phyloP scores from a whole-genome alignment of 2,113 vertebrate genomes.

The Oriolus oriolus region DNA sequence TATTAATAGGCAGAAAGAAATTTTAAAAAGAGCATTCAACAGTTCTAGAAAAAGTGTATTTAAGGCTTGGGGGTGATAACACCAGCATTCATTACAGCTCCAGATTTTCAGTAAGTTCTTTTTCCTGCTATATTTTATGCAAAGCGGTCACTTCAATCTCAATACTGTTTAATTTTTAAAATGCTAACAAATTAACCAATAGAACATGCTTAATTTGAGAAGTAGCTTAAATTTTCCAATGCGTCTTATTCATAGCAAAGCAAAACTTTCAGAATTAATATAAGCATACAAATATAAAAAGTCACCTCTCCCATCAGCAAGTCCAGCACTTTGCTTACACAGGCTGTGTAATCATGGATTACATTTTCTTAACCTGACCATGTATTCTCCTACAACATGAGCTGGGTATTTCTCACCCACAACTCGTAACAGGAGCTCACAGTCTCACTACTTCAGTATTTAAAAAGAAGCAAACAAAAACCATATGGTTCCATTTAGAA shows the following conservation, averaged over 20 bases:
- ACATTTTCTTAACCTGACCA: neutral
- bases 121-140: neutral
- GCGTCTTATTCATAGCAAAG: accelerated
- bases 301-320: neutral
- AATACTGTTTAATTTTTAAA: neutral
- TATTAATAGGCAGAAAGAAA: neutral
- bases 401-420: neutral
- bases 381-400: accelerated
- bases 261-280: neutral
- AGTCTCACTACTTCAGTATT: neutral
- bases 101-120: neutral
- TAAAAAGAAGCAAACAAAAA: neutral
- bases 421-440: neutral
- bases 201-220: neutral
- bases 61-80: neutral
- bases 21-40: neutral
- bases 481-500: neutral
- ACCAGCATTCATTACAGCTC: neutral
- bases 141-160: neutral
- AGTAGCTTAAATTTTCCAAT: neutral
- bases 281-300: neutral
- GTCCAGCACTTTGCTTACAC: neutral
- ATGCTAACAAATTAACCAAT: neutral
- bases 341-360: neutral
- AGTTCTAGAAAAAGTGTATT: neutral